Evolutionary conservation across 2,797 vertebrate genomes (phyloP).

Genomic region (Potorous gilbertii): DNA sequence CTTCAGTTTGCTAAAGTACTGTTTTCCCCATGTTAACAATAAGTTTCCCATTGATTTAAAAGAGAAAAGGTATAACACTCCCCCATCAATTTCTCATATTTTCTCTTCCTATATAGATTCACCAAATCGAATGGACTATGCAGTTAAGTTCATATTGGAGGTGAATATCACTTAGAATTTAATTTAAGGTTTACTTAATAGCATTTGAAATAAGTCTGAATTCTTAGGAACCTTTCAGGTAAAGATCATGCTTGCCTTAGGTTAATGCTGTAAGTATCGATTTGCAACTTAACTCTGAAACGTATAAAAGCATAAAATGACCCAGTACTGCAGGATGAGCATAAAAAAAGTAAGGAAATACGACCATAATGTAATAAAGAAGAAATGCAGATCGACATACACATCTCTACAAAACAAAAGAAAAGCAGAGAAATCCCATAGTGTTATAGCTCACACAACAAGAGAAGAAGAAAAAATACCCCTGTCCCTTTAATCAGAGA

Average conservation of each 20-base stretch:
- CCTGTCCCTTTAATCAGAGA: slow-evolving; percentile 7
- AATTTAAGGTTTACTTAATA: slow-evolving; percentile 61
- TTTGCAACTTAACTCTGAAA: slow-evolving; percentile 60
- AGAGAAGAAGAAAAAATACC: slow-evolving; percentile 28
- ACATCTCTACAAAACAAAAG: neutral
- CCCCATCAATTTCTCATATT: slow-evolving; percentile 37
- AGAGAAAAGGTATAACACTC: neutral
- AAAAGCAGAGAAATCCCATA: slow-evolving; percentile 35
- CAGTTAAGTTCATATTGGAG: slow-evolving; percentile 51
- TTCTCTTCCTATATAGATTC: slow-evolving; percentile 42
- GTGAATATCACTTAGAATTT: slow-evolving; percentile 61
- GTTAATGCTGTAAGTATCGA: slow-evolving; percentile 40
- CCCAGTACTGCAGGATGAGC: slow-evolving; percentile 24
- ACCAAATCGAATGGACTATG: slow-evolving; percentile 49
- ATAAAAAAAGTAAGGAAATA: slow-evolving; percentile 35
- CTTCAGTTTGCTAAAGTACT: neutral
- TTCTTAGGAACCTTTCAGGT: slow-evolving; percentile 63
- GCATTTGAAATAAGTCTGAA: slow-evolving; percentile 60
- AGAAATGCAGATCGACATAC: neutral
- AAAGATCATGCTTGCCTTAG: slow-evolving; percentile 53
- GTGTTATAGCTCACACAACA: slow-evolving; percentile 24
- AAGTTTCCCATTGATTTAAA: neutral
- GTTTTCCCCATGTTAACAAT: neutral
- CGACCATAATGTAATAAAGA: neutral
- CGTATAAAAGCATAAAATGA: slow-evolving; percentile 62